Evolutionary conservation across 2,113 vertebrate genomes (phyloP), one percentile per base, ranked within the genome.

Genomic region (Oncorhynchus keta): DNA sequence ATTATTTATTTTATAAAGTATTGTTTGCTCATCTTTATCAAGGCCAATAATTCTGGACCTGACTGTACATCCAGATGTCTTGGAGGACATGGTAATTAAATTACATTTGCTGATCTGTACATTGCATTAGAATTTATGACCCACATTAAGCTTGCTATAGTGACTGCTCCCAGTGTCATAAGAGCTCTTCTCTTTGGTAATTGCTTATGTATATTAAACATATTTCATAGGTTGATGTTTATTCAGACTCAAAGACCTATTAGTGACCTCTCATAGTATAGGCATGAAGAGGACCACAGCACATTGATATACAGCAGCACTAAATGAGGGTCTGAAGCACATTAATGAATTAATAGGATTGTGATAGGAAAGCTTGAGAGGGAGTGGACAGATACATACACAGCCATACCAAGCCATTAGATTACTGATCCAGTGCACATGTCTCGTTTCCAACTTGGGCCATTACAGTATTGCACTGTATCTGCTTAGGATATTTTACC

Each of bases 341-440:
- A 78, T 45, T 11, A 74, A 73, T 85, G 73, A 81, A 77, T 83
- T 65, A 81, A 35, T 32, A 22, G 49, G 74, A 68, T 70, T 72
- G 79, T 70, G 78, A 80, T 55, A 69, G 39, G 72, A 28, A 32
- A 57, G 24, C 51, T 20, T 57, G 39, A 45, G 39, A 45, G 39
- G 39, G 39, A 45, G 9, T 11, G 39, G 39, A 12, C 9, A 3
- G 39, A 12, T 11, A 45, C 8, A 11, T 45, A 45, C 39, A 11
- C 8, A 45, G 39, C 39, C 8, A 11, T 45, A 45, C 39, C 8
- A 45, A 45, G 39, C 39, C 9, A 45, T 45, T 45, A 45, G 39
- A 45, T 45, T 45, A 45, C 39, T 45, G 39, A 45, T 45, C 8
- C 39, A 45, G 39, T 11, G 2, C 39, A 45, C 9, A 45, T 45